Evolutionary conservation across 2,113 vertebrate genomes (phyloP).

Genomic region (Patagioenas fasciata): DNA sequence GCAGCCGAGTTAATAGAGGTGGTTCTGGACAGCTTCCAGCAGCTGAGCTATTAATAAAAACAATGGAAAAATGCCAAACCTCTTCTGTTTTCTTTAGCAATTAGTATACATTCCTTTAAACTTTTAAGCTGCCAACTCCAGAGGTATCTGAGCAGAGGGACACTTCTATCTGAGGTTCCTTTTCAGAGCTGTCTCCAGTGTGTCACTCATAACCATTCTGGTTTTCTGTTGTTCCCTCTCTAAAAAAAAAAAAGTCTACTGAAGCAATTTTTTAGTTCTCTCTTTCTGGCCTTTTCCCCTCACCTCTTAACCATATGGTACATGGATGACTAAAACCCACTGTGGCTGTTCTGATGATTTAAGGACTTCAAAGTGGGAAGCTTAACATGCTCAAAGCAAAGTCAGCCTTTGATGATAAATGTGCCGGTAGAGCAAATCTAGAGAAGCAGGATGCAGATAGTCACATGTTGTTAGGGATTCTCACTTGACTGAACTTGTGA

Average conservation of each 20-base stretch:
- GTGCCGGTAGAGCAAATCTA: neutral
- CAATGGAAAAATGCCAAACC: conserved; percentile 40
- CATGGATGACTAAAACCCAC: neutral
- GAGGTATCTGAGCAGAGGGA: neutral
- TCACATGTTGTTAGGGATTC: conserved; percentile 10
- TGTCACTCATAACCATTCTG: neutral
- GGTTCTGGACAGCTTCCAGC: conserved; percentile 40
- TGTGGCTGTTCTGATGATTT: neutral
- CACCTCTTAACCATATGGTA: neutral
- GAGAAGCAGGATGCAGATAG: conserved; percentile 6
- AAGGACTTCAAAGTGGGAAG: conserved; percentile 17
- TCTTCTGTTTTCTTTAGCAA: conserved; percentile 37
- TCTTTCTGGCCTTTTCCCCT: neutral
- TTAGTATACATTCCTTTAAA: conserved; percentile 28
- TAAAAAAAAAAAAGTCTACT: neutral
- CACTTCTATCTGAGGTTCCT: neutral
- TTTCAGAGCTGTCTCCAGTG: neutral
- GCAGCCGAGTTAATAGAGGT: conserved; percentile 48
- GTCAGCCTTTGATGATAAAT: conserved; percentile 32
- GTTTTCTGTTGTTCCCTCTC: neutral
- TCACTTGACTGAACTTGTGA: conserved; percentile 27
- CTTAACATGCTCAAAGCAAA: neutral
- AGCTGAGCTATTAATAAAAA: conserved; percentile 50
- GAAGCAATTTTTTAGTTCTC: neutral
- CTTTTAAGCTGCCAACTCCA: neutral